Conservation (phyloP, 2,888 invertebrate species). For the Drosophila lacicola region DNA sequence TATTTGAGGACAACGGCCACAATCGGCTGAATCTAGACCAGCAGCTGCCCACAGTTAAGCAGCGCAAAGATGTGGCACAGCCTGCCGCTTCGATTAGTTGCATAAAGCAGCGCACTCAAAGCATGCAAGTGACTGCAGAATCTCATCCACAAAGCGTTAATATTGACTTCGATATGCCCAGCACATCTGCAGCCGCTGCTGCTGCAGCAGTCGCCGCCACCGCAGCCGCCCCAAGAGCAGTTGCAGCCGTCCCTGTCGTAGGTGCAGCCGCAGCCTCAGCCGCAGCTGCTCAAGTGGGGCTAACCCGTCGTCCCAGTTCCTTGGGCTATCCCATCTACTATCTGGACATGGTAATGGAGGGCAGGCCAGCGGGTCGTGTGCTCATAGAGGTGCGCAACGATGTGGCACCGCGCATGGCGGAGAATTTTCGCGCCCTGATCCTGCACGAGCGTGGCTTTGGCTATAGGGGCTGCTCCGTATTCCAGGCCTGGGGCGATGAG, state of each 20-base stretch:
- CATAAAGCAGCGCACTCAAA: background rate
- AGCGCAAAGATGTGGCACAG: background rate
- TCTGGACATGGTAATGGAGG: constrained; percentile 86
- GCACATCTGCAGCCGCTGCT: background rate
- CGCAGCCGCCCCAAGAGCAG: background rate
- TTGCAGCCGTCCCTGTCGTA: background rate
- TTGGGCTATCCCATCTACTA: background rate
- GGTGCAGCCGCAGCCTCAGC: background rate
- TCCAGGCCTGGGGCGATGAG: constrained; percentile 93
- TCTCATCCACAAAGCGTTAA: too few relatives aligned
- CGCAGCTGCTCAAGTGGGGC: too few relatives aligned
- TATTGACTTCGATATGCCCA: background rate
- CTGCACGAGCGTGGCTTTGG: constrained; percentile 88
- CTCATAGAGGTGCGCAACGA: constrained; percentile 92
- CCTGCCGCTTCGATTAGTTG: too few relatives aligned
- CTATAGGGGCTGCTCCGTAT: constrained; percentile 92
- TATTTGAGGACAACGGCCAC: too few relatives aligned
- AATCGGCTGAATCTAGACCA: too few relatives aligned
- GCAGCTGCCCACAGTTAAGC: background rate
- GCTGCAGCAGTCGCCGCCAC: too few relatives aligned
- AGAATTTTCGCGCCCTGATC: constrained; percentile 86
- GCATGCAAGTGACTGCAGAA: too few relatives aligned
- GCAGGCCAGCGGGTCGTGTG: constrained; percentile 89
- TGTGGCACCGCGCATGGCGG: constrained; percentile 92
- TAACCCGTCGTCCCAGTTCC: background rate